Conservation (phyloP, 2,888 invertebrate genomes). For the Drosophila nigricruria region DNA sequence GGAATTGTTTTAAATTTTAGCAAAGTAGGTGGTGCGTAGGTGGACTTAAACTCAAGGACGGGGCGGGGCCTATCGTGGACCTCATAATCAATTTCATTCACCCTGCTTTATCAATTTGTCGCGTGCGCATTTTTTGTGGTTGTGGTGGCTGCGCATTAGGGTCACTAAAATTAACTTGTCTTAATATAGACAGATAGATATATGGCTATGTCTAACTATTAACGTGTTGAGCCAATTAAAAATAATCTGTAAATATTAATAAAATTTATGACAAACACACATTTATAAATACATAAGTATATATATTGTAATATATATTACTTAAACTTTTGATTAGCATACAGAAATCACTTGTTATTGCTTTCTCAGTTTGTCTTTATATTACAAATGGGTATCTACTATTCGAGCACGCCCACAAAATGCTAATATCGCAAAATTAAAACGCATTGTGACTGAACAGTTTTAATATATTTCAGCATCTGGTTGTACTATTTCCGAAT, state of each 20-base stretch:
- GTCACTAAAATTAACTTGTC: slow-evolving; percentile 33
- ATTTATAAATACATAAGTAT: background rate
- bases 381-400: background rate
- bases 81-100: background rate
- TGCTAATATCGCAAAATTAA: background rate
- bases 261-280: background rate
- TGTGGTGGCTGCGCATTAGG: background rate
- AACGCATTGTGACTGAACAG: background rate
- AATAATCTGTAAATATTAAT: background rate
- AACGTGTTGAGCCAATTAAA: background rate
- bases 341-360: too few species aligned
- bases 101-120: slow-evolving; percentile 20
- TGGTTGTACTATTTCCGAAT: background rate
- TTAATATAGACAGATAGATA: background rate
- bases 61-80: background rate
- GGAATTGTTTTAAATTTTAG: background rate
- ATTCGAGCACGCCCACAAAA: background rate
- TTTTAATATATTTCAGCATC: background rate
- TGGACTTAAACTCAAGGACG: background rate
- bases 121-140: slow-evolving; percentile 25
- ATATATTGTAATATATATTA: too few species aligned
- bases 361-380: too few species aligned
- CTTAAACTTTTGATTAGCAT: background rate
- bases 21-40: background rate
- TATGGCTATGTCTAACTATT: background rate